Conservation (phyloP, 2,888 invertebrate species). For the Phoenoteleia sp. region DNA sequence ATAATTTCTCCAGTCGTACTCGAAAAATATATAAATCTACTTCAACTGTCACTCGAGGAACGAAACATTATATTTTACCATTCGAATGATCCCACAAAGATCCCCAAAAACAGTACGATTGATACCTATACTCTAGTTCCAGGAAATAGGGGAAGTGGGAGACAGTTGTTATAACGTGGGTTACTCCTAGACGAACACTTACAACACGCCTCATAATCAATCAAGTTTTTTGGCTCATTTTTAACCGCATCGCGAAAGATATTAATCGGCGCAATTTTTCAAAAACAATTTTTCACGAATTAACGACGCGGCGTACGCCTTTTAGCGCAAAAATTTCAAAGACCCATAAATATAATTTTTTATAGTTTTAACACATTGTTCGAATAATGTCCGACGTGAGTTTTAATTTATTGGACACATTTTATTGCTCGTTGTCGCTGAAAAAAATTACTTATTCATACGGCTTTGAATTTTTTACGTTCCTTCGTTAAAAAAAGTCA, state of each 20-base stretch:
- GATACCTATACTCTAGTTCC: conserved; percentile 41
- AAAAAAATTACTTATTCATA: conserved; percentile 46
- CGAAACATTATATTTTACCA: conserved; percentile 47
- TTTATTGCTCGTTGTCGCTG: conserved; percentile 46
- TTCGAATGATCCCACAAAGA: conserved; percentile 30
- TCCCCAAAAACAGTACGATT: conserved; percentile 47
- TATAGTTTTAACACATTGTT: conserved; percentile 53
- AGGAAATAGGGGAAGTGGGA: conserved; percentile 45
- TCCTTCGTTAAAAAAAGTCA: neutral
- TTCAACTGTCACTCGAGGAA: conserved; percentile 22
- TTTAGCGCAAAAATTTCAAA: conserved; percentile 26
- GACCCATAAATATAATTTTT: conserved; percentile 33
- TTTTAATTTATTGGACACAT: conserved; percentile 55
- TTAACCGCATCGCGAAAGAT: conserved; percentile 32
- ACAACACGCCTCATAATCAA: conserved; percentile 48
- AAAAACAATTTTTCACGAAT: conserved; percentile 47
- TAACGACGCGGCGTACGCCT: conserved; percentile 30
- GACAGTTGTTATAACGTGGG: conserved; percentile 57
- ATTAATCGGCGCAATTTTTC: conserved; percentile 58
- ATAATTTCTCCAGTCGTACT: too few relatives aligned
- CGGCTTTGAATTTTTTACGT: conserved; percentile 8
- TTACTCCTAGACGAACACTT: conserved; percentile 53
- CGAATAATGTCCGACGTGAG: conserved; percentile 10
- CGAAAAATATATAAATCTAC: neutral
- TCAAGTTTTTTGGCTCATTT: conserved; percentile 47